Base-by-base conservation (phyloP, 1,140 invertebrate genomes). In the Drosophila elegans region DNA sequence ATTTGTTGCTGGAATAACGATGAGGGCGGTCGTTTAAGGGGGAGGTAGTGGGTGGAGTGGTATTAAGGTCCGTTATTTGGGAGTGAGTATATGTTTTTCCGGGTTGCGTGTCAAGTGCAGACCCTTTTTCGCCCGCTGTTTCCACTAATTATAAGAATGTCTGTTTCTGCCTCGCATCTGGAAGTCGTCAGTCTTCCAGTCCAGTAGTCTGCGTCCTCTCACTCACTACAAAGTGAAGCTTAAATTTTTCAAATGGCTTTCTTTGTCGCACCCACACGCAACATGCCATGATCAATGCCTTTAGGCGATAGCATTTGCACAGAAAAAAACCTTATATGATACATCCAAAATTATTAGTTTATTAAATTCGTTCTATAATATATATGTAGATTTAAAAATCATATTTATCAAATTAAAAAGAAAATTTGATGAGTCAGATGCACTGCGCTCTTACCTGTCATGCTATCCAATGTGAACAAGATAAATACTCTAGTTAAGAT, bases 1-100 rank as follows among this genome's bases (percentile, higher is more conserved):
- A 80, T 84, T 84, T 84, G 80, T 56, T 74, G 54, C 60, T 41
- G 51, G 49, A 16, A 52, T 76, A 80, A 72, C 63, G 62, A 56
- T 49, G 75, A 57, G 67, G 80, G 80, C 80, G 74, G 75, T 53
- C 41, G 78, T 66, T 62, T 46, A 21, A 10, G 10, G 7, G 44
- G 10, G 25, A 13, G 29, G 3, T n/a, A 10, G 12, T 44, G 34
- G 48, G 32, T 16, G 3, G 38, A 1, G n/a, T 45, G 27, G 12
- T 29, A 16, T 29, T 16, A 25, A 21, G 13, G 52, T 13, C 11
- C 29, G 1, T 39, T 11, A 32, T 25, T 39, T 16, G 41, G 61
- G 29, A 64, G 61, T 34, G 34, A 46, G 42, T 41, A 25, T 25
- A 12, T 29, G 48, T 12, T 48, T 44, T 41, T 36, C 32, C 46